A percentile compares a stretch with the other conserved stretches of the same genome.
Conservation (phyloP, 2,888 invertebrate genomes). For the Drosophila mulleri region DNA sequence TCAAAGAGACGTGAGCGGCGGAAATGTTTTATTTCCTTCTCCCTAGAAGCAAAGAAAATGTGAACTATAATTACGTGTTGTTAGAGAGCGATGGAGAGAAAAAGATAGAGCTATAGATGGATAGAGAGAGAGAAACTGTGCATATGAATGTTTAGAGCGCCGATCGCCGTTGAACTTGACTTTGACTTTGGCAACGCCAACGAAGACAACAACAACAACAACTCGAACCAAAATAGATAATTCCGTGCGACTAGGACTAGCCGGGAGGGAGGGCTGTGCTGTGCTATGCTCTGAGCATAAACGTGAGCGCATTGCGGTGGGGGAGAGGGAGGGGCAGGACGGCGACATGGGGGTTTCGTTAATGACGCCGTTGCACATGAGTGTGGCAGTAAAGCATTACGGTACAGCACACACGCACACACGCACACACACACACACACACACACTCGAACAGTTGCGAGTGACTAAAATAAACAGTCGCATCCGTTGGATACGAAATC, state of each 20-base stretch:
- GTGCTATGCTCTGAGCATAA: too few relatives aligned
- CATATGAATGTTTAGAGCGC: slow-evolving; percentile 10
- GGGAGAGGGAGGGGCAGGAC: not conserved
- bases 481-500: slow-evolving; percentile 72
- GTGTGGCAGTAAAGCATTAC: slow-evolving; percentile 39
- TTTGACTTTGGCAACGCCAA: slow-evolving; percentile 55
- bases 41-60: slow-evolving; percentile 11
- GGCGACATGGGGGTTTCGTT: slow-evolving; percentile 8
- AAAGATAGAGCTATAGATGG: too few relatives aligned
- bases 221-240: slow-evolving; percentile 58
- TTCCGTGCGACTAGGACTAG: slow-evolving; percentile 44
- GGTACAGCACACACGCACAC: slow-evolving; percentile 34
- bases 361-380: slow-evolving; percentile 24
- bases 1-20: slow-evolving; percentile 30
- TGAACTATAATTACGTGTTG: slow-evolving; percentile 26
- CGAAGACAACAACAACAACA: slow-evolving; percentile 16
- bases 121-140: not conserved
- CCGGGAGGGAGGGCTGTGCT: not conserved
- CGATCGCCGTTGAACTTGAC: slow-evolving; percentile 74
- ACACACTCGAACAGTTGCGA: slow-evolving; percentile 12
- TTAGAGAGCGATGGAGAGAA: not conserved
- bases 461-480: slow-evolving; percentile 78
- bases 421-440: slow-evolving; percentile 8
- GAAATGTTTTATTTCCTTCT: slow-evolving; percentile 42
- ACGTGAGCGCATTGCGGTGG: not conserved